Conservation (phyloP, 2,888 invertebrate species). For the Elegia similella region DNA sequence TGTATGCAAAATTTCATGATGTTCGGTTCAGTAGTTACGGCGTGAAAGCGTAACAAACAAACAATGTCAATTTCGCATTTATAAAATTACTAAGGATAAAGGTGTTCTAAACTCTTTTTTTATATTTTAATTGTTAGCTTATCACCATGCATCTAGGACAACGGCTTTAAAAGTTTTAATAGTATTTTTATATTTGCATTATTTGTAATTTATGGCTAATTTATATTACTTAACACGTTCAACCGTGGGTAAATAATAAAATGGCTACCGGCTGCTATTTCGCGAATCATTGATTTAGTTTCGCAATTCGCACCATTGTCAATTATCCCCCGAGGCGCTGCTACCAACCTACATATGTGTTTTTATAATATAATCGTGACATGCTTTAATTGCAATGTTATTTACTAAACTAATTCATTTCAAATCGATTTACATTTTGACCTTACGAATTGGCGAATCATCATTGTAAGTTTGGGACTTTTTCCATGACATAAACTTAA, state of each 20-base stretch:
- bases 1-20: too few relatives aligned
- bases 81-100: too few relatives aligned
- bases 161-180: neutral
- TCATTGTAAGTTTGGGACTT: neutral
- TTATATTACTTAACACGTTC: neutral
- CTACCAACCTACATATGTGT: slow-evolving; percentile 16
- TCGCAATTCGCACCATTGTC: slow-evolving; percentile 38
- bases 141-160: too few relatives aligned
- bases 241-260: neutral
- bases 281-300: slow-evolving; percentile 25
- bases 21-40: too few relatives aligned
- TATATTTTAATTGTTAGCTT: too few relatives aligned
- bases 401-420: neutral
- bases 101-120: too few relatives aligned
- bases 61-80: too few relatives aligned
- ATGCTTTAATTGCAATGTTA: slow-evolving; percentile 2
- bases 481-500: neutral
- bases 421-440: neutral
- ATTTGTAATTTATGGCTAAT: neutral
- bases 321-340: slow-evolving; percentile 40
- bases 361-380: slow-evolving; percentile 1
- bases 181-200: neutral
- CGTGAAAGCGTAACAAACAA: too few relatives aligned
- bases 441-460: neutral
- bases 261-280: slow-evolving; percentile 12